phyloP scores from a whole-genome alignment of 1,140 invertebrate species.

The Conus ventricosus region DNA sequence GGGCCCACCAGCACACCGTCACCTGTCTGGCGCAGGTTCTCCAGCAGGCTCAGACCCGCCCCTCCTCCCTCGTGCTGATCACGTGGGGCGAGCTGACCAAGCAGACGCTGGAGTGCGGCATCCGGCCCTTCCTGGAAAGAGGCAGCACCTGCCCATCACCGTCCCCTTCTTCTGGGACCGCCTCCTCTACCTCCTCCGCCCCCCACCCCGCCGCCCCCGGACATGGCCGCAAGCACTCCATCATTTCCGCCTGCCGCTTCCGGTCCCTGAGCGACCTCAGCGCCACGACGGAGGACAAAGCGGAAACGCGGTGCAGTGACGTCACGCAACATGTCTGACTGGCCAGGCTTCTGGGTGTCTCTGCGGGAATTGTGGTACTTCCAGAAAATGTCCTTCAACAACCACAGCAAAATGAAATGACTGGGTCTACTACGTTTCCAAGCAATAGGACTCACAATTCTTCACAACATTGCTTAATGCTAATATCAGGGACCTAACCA shows the following conservation, averaged over 20 bases:
- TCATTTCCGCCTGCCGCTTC: constrained; percentile 29
- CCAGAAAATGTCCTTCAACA: neutral
- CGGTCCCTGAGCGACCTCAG: constrained; percentile 30
- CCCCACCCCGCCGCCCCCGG: neutral
- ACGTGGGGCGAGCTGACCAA: constrained; percentile 39
- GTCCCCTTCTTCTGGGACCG: constrained; percentile 34
- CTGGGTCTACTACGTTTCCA: neutral
- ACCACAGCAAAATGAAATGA: neutral
- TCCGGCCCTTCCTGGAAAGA: neutral
- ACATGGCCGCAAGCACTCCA: neutral
- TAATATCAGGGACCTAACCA: too few relatives aligned
- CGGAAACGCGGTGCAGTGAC: neutral
- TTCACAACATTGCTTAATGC: too few relatives aligned
- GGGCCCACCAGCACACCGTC: constrained; percentile 31
- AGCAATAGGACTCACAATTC: neutral
- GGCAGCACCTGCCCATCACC: neutral
- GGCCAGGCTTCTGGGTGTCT: neutral
- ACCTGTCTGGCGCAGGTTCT: neutral
- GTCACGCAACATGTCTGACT: constrained; percentile 5
- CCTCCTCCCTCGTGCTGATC: constrained; percentile 15
- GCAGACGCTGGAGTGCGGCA: constrained; percentile 37
- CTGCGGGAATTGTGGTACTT: too few relatives aligned
- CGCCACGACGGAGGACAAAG: neutral
- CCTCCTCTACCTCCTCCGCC: constrained; percentile 26
- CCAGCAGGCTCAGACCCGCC: constrained; percentile 14